Base-by-base conservation (phyloP, 2,888 invertebrate species). In the Parnassius glacialis region DNA sequence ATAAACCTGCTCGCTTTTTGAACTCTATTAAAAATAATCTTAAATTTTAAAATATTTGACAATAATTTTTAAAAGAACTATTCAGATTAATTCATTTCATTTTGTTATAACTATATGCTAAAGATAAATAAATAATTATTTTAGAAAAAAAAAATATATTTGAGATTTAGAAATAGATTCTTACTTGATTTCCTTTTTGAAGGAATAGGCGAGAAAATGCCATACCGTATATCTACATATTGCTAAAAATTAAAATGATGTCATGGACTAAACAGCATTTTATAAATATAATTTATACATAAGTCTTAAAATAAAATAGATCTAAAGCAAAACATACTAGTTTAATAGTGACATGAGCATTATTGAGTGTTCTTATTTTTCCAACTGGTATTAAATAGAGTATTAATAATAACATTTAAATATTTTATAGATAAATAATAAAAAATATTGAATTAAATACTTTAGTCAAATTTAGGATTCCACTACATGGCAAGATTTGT, bases 281-380 rank as follows among this genome's bases (percentile, higher is more conserved):
- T 66, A 67, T 65, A 70, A 68, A 64, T 67, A 70, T 62, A 65
- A 34, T 54, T 56, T 64, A 64, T n/a, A 57, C 51, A 51, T 25
- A 57, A 50, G 50, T 20, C n/a, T 47, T 56, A 10, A 13, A 34
- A 51, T 25, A 57, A 51, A 62, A 57, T 56, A 59, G 54, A 58
- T 64, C 59, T 57, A 56, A 43, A 52, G 42, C 50, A 44, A 51
- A 57, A 51, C 25, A 20, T 0, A 51, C n/a, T 48, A 48, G 13
- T 48, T 48, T 34, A 34, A 34, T 34, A 48, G n/a, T 43, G 43
- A 10, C 13, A 25, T 25, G 11, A 16, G 51, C 25, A 51, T 16
- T 11, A 51, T 16, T 11, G 25, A 11, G 25, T 11, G 10, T 51
- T 11, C 12, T 51, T 51, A 51, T 11, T 51, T 51, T 16, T 20